A percentile compares a stretch with the other conserved stretches of the same genome.
Evolutionary conservation across 1,140 invertebrate genomes (phyloP).

Genomic region (Drosophila varians): DNA sequence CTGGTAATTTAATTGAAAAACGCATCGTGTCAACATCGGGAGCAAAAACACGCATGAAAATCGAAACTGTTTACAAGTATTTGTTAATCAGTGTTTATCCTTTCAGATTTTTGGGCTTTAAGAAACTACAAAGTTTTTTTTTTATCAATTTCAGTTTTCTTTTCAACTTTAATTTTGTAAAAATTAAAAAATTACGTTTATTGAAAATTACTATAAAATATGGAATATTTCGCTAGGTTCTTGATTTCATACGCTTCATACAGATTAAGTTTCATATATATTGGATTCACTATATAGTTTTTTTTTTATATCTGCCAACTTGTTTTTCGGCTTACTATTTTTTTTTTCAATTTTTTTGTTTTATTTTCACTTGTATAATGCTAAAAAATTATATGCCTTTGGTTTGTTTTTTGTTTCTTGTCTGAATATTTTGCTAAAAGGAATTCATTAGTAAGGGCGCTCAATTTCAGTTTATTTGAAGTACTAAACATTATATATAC

Average conservation of each 20-base stretch:
- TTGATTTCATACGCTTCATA: conserved; percentile 57
- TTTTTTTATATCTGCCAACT: conserved; percentile 43
- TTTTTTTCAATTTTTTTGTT: conserved; percentile 48
- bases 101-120: conserved; percentile 49
- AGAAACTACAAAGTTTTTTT: conserved; percentile 72
- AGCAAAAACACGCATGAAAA: conserved; percentile 70
- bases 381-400: conserved; percentile 79
- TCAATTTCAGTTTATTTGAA: conserved; percentile 75
- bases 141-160: conserved; percentile 19
- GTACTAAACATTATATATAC: conserved; percentile 64
- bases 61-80: conserved; percentile 49
- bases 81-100: conserved; percentile 26
- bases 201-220: conserved; percentile 80
- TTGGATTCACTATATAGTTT: conserved; percentile 60
- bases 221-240: conserved; percentile 76
- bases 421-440: conserved; percentile 79
- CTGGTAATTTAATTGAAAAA: conserved; percentile 48
- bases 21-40: conserved; percentile 45
- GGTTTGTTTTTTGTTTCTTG: conserved; percentile 45
- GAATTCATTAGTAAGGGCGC: conserved; percentile 79
- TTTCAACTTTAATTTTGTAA: conserved; percentile 76
- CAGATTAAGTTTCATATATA: conserved; percentile 56
- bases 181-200: conserved; percentile 81
- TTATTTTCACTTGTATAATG: conserved; percentile 72
- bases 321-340: conserved; percentile 54